Conservation (phyloP, 2,797 vertebrate species). For the Etheostoma perlongum region DNA sequence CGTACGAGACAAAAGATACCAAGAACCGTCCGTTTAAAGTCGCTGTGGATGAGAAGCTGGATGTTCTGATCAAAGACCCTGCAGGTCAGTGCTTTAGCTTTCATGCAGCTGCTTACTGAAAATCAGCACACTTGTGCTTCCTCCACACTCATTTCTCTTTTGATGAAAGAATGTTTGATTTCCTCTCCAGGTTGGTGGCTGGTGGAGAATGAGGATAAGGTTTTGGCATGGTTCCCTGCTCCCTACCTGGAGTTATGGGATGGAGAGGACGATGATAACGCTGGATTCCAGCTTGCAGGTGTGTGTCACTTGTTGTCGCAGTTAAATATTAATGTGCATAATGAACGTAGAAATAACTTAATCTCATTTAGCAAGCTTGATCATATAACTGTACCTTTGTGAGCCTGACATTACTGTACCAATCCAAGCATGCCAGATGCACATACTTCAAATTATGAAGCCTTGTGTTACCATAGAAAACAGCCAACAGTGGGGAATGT, state of each 20-base stretch:
- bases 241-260: slow-evolving; percentile 86
- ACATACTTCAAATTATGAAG: too few relatives aligned
- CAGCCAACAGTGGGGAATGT: too few relatives aligned
- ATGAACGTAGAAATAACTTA: not conserved
- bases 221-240: slow-evolving; percentile 94
- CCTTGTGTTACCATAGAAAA: too few relatives aligned
- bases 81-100: slow-evolving; percentile 80
- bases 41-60: slow-evolving; percentile 82
- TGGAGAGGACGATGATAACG: slow-evolving; percentile 49
- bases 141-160: rapidly evolving
- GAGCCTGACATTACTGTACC: too few relatives aligned
- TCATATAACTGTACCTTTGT: not conserved
- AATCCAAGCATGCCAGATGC: too few relatives aligned
- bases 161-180: not conserved
- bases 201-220: slow-evolving; percentile 89
- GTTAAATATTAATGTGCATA: not conserved
- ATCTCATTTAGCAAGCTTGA: too few relatives aligned
- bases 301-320: slow-evolving; percentile 13
- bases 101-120: not conserved
- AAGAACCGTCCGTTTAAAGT: slow-evolving; percentile 86
- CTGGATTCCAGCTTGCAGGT: slow-evolving; percentile 72
- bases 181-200: slow-evolving; percentile 93
- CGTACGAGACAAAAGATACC: slow-evolving; percentile 90
- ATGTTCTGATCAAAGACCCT: slow-evolving; percentile 91
- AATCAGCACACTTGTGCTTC: not conserved